A percentile compares a stretch with the other conserved stretches of the same genome.
Conservation (phyloP, 2,888 invertebrate genomes). For the Pachliopta kotzebuea region DNA sequence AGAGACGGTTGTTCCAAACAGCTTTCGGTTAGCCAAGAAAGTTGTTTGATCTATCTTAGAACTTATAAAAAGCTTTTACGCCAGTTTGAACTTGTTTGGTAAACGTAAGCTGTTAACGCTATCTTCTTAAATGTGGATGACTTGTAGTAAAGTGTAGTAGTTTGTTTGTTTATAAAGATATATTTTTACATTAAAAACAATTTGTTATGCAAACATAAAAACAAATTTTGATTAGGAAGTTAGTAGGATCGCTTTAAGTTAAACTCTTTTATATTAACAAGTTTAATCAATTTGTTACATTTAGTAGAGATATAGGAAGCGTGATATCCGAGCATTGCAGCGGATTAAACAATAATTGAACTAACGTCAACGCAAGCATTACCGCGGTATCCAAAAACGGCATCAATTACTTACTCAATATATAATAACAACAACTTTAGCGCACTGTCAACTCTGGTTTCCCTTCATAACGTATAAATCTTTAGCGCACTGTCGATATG, state of each 20-base stretch:
- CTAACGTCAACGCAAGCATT: no score
- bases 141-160: no score
- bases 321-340: constrained; percentile 22
- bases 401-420: no score
- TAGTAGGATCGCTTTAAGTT: background rate
- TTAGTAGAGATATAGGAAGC: constrained; percentile 13
- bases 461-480: no score
- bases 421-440: no score
- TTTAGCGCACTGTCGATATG: no score
- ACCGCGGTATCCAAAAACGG: no score
- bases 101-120: background rate
- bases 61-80: constrained; percentile 8
- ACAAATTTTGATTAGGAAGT: no score
- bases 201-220: no score
- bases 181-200: no score
- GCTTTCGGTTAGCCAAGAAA: constrained; percentile 4
- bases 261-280: background rate
- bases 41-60: constrained; percentile 4
- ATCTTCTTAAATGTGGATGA: background rate
- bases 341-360: constrained; percentile 26
- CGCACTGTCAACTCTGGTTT: no score
- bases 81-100: background rate
- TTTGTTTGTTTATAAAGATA: no score
- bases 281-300: background rate
- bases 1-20: constrained; percentile 5